These are phyloP conservation scores for Papilio demoleus DNA, from an alignment of 2,888 invertebrate genomes.

Conservation along the genomic window DNA sequence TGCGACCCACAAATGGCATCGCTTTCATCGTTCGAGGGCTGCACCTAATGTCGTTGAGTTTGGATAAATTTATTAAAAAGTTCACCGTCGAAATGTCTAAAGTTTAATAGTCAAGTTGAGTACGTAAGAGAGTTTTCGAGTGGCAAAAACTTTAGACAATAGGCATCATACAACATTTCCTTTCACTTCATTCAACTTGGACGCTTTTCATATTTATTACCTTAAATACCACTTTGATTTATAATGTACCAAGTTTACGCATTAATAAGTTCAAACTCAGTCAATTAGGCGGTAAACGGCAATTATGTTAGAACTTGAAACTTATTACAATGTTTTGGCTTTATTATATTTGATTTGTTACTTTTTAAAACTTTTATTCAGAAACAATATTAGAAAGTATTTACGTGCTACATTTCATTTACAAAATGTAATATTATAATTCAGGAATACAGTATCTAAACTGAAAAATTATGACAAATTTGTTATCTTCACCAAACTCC, in stretches of 20 bases:
- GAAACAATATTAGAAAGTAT: neutral
- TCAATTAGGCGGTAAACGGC: slow-evolving; percentile 16
- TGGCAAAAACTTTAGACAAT: slow-evolving; percentile 62
- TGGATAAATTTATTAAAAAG: slow-evolving; percentile 78
- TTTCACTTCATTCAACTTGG: slow-evolving; percentile 52
- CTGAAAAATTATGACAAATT: too few relatives aligned
- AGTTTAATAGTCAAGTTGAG: slow-evolving; percentile 71
- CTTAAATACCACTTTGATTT: slow-evolving; percentile 32
- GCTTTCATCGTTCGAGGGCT: slow-evolving; percentile 67
- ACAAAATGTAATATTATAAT: too few relatives aligned
- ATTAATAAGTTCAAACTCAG: slow-evolving; percentile 1
- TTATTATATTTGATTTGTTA: neutral
- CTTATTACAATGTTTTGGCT: neutral
- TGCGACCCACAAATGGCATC: slow-evolving; percentile 73
- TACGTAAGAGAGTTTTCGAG: slow-evolving; percentile 55
- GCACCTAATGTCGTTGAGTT: slow-evolving; percentile 68
- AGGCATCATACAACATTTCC: slow-evolving; percentile 54
- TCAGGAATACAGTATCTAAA: too few relatives aligned
- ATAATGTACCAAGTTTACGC: slow-evolving; percentile 26
- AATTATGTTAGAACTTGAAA: neutral
- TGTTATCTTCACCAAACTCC: neutral
- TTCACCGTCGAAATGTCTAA: slow-evolving; percentile 61
- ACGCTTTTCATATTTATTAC: slow-evolving; percentile 40
- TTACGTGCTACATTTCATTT: too few relatives aligned
- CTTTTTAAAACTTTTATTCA: too few relatives aligned